Evolutionary conservation across 1,140 invertebrate genomes (phyloP), one percentile per base, ranked within the genome.

Genomic region (Anadara kagoshimensis): DNA sequence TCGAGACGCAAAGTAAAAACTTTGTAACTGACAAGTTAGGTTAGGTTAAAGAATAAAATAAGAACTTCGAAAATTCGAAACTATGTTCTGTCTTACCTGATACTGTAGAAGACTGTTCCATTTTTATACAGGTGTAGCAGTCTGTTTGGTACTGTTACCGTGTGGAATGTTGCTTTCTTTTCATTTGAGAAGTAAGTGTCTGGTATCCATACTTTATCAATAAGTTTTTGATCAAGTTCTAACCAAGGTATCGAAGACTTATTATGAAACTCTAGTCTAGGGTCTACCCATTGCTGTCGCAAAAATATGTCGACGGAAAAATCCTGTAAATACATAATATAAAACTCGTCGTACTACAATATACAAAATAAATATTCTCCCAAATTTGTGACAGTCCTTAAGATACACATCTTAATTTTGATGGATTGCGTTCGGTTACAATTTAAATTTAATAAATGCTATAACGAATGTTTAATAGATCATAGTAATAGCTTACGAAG

Each of bases 291-390:
- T 43, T 89, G 89, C 79, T 92, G 90, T 53, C 91, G 82, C 5
- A 93, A 86, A 82, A 92, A 93, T 69, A 93, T 81, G 79, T 92
- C 92, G 44, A 92, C 90, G 75, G 92, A 90, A 81, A 92, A 93
- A 76, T 93, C 92, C 92, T 92, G 53, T 0, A 64, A 59, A 36
- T 36, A 36, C 29, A 36, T 7, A 36, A 36, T n/a, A n/a, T n/a
- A n/a, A n/a, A n/a, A n/a, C n/a, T n/a, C n/a, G n/a, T n/a, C n/a
- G n/a, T n/a, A n/a, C n/a, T n/a, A n/a, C n/a, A n/a, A n/a, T n/a
- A n/a, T n/a, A n/a, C n/a, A n/a, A n/a, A n/a, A n/a, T n/a, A n/a
- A n/a, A n/a, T n/a, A n/a, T n/a, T n/a, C n/a, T n/a, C n/a, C n/a
- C n/a, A n/a, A n/a, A n/a, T n/a, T n/a, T n/a, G n/a, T n/a, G n/a